Percentiles rank a stretch among this genome's conserved stretches.
Conservation (phyloP, 2,797 vertebrate genomes). For the Vireo griseus region DNA sequence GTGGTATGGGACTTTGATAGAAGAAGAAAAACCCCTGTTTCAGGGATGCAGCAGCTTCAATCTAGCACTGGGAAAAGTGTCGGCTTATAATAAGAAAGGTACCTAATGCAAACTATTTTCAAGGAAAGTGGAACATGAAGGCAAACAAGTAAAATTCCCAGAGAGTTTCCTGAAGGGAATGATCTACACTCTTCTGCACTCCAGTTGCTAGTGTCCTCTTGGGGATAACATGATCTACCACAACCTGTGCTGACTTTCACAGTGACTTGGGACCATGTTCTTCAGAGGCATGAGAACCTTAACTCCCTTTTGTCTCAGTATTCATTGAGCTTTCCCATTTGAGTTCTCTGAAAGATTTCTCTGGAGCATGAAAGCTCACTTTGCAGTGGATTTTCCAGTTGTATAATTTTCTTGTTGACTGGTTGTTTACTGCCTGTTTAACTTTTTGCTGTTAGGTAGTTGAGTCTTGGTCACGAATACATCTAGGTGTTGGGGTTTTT, state of each 20-base stretch:
- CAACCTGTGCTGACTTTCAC: neutral
- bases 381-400: neutral
- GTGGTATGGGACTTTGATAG: too few relatives aligned
- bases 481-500: neutral
- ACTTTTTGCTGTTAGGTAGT: neutral
- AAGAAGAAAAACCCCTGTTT: too few relatives aligned
- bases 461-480: neutral
- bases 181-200: accelerated
- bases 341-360: neutral
- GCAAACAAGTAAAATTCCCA: neutral
- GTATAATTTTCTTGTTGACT: neutral
- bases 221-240: neutral
- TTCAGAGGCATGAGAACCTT: neutral
- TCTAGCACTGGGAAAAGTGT: neutral
- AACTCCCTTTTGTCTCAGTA: neutral
- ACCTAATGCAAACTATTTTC: neutral
- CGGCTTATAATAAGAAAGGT: neutral
- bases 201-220: neutral
- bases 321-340: neutral
- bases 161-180: neutral
- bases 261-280: neutral
- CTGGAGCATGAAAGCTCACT: neutral
- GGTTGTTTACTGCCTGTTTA: neutral
- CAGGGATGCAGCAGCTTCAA: too few relatives aligned
- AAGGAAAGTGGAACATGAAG: neutral